Base-by-base conservation (phyloP, 2,797 vertebrate genomes). In the Lophotriccus pileatus region DNA sequence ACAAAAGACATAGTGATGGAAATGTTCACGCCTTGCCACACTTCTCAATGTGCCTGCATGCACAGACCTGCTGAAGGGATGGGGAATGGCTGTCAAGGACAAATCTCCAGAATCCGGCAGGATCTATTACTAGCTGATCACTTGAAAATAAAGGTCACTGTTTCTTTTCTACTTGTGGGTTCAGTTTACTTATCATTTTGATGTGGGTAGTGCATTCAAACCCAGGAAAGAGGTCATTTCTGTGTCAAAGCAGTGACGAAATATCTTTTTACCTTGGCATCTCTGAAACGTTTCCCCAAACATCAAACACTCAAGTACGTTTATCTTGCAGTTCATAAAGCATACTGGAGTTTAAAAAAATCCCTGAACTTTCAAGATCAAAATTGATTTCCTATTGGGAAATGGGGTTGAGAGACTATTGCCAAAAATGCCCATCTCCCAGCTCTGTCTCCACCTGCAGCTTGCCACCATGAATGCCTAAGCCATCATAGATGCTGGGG, bases 1-100 rank as follows among this genome's bases (percentile, higher is more conserved):
- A 92, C 56, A 68, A 87, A 72, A 94, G 66, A 75, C 69, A 43
- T 66, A 50, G 62, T 94, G 84, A 86, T 69, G 82, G 79, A 92
- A 94, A 81, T 21, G 16, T 94, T 95, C 12, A 2, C 5, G 0
- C 68, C 20, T 77, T 80, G 75, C 36, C 44, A 68, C 32, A 9
- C 37, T 81, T 85, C 93, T 85, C 92, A 87, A 10, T n/a, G 77
- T 64, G n/a, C 27, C 60, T 62, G 32, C 66, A 43, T 0, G 1
- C 30, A 67, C 37, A 53, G 73, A 55, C 39, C 34, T 79, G 73
- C 58, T 5, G 4, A 37, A 68, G 28, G 63, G 63, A n/a, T 24
- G 70, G 59, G 56, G 69, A 86, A 89, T 24, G 59, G 52, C n/a
- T 85, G 77, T 87, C 87, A 83, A 81, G 74, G 69, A 89, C 59